Evolutionary conservation across 2,113 vertebrate genomes (phyloP).

Genomic region (Trichechus manatus): DNA sequence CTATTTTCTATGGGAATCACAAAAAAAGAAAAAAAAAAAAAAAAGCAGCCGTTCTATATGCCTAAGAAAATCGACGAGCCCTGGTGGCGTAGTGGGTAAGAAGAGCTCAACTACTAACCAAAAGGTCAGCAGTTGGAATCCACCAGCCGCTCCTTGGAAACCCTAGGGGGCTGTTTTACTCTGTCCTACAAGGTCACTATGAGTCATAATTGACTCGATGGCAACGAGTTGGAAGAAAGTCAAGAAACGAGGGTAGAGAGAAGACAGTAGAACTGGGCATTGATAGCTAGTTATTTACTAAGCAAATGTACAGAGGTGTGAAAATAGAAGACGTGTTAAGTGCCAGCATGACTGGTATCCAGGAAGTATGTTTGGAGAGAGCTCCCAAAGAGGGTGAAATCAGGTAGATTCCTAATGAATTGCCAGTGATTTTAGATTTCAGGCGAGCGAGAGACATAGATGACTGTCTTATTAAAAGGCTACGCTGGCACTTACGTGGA

Average conservation of each 20-base stretch:
- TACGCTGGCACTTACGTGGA: fast-evolving
- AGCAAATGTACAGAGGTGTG: neutral
- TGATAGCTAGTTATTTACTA: neutral
- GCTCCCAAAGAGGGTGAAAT: neutral
- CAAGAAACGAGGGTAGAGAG: neutral
- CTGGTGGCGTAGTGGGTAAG: too few relatives aligned
- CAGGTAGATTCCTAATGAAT: neutral
- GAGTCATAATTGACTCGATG: too few relatives aligned
- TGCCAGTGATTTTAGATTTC: neutral
- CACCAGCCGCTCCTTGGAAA: too few relatives aligned
- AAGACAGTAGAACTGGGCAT: neutral
- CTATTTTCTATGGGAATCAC: neutral
- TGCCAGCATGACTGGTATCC: neutral
- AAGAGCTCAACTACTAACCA: too few relatives aligned
- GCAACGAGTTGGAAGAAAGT: neutral
- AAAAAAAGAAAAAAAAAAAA: neutral
- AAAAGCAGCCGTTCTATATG: neutral
- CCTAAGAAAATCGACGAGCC: neutral
- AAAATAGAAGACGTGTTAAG: neutral
- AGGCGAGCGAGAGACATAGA: neutral
- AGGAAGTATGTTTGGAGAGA: neutral
- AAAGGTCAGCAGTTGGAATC: too few relatives aligned
- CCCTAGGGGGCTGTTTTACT: too few relatives aligned
- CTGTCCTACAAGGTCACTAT: too few relatives aligned
- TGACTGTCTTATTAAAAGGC: neutral